phyloP scores from a whole-genome alignment of 1,140 invertebrate species.

The Manduca sexta region DNA sequence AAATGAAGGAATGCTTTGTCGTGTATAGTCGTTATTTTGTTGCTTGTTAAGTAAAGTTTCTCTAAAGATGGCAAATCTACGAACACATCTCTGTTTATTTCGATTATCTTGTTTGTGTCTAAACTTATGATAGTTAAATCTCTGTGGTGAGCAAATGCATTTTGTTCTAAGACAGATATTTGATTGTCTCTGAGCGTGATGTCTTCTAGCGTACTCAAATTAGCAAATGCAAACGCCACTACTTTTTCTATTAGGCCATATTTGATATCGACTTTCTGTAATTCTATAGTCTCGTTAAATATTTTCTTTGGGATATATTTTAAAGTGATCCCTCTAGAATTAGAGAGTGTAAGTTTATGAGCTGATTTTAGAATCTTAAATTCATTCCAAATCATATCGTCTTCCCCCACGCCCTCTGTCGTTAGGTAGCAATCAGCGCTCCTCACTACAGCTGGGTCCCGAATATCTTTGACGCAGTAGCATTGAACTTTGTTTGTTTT shows the following conservation, averaged over 20 bases:
- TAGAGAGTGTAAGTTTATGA: slow-evolving; percentile 77
- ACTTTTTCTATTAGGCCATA: slow-evolving; percentile 81
- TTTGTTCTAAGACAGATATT: slow-evolving; percentile 75
- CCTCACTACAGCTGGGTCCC: slow-evolving; percentile 22
- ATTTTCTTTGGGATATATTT: slow-evolving; percentile 80
- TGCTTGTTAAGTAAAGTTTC: slow-evolving; percentile 78
- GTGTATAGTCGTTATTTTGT: slow-evolving; percentile 82
- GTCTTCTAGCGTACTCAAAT: slow-evolving; percentile 78
- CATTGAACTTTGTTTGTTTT: slow-evolving; percentile 51
- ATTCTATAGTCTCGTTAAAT: slow-evolving; percentile 75
- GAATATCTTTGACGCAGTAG: slow-evolving; percentile 38
- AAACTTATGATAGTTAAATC: slow-evolving; percentile 77
- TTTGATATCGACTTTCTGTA: slow-evolving; percentile 78
- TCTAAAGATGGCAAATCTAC: slow-evolving; percentile 78
- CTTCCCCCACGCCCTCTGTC: slow-evolving; percentile 68
- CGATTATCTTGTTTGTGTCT: slow-evolving; percentile 80
- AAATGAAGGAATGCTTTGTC: slow-evolving; percentile 82
- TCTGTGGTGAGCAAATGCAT: slow-evolving; percentile 79
- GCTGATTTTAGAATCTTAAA: slow-evolving; percentile 79
- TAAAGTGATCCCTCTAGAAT: slow-evolving; percentile 75
- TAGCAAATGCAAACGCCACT: slow-evolving; percentile 79
- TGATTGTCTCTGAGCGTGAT: slow-evolving; percentile 79
- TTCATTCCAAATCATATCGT: slow-evolving; percentile 77
- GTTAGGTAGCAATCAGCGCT: slow-evolving; percentile 75
- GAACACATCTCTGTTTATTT: slow-evolving; percentile 83